Conservation (phyloP, 2,797 vertebrate species). For the Eulemur coronatus region DNA sequence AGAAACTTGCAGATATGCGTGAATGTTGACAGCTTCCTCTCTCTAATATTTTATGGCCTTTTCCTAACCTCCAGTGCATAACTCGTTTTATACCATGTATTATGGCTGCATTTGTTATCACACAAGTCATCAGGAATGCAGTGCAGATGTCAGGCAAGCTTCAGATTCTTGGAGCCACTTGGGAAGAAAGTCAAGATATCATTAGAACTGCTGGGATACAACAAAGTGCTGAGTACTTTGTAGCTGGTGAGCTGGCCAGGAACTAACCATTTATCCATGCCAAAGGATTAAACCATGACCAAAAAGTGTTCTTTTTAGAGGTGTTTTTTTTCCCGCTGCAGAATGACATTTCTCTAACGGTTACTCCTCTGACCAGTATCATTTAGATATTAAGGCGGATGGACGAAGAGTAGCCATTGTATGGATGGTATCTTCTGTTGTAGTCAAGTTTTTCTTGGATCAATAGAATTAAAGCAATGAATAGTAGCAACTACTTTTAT, state of each 20-base stretch:
- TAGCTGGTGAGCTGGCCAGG: slow-evolving; percentile 63
- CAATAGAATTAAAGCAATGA: slow-evolving; percentile 61
- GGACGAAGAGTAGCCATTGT: slow-evolving; percentile 28
- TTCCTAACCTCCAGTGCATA: slow-evolving; percentile 44
- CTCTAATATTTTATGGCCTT: slow-evolving; percentile 72
- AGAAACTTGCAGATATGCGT: slow-evolving; percentile 65
- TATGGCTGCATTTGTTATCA: slow-evolving; percentile 74
- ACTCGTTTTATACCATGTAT: slow-evolving; percentile 69
- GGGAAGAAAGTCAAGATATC: slow-evolving; percentile 83
- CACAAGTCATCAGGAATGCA: slow-evolving; percentile 60
- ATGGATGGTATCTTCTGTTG: slow-evolving; percentile 59
- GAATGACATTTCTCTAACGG: slow-evolving; percentile 63
- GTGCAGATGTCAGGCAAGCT: slow-evolving; percentile 70
- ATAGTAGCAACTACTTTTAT: not conserved
- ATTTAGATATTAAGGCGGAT: slow-evolving; percentile 55
- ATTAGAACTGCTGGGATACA: slow-evolving; percentile 77
- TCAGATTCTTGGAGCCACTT: slow-evolving; percentile 78
- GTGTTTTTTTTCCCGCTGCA: slow-evolving; percentile 29
- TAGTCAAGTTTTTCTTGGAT: slow-evolving; percentile 75
- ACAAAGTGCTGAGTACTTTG: slow-evolving; percentile 71
- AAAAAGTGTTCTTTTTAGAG: slow-evolving; percentile 74
- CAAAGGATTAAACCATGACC: slow-evolving; percentile 78
- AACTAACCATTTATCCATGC: slow-evolving; percentile 80
- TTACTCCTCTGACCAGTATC: not conserved
- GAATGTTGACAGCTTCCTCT: slow-evolving; percentile 66